These are phyloP conservation scores for Furcifer pardalis DNA, from an alignment of 2,797 vertebrate species.

Conservation along the genomic window DNA sequence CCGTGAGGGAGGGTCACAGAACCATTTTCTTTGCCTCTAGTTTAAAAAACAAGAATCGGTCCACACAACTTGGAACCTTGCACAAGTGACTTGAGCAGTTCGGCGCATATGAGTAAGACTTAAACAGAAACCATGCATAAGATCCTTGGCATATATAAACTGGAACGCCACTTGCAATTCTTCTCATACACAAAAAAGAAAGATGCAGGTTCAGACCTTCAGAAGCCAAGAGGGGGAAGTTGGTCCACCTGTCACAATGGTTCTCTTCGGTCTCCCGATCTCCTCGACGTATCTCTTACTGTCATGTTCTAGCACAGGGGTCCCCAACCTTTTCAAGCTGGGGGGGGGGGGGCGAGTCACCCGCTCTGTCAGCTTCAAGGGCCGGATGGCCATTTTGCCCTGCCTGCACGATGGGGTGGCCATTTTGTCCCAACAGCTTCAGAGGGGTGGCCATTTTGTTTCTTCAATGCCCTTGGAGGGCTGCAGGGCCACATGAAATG, in stretches of 20 bases:
- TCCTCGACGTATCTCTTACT: not conserved
- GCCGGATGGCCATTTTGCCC: too few species aligned
- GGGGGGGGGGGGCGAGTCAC: too few species aligned
- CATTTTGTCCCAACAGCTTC: too few species aligned
- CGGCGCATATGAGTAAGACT: constrained; percentile 42
- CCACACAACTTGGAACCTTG: not conserved
- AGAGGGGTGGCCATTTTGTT: too few species aligned
- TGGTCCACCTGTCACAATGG: not conserved
- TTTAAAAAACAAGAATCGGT: not conserved
- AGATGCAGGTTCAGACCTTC: constrained; percentile 44
- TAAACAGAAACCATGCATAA: not conserved
- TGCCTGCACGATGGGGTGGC: too few species aligned
- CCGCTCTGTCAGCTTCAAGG: too few species aligned
- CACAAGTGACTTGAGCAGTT: not conserved
- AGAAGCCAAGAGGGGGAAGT: constrained; percentile 17
- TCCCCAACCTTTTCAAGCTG: too few species aligned
- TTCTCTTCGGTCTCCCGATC: not conserved
- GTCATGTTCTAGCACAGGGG: too few species aligned
- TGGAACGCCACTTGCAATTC: constrained; percentile 5
- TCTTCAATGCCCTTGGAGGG: too few species aligned
- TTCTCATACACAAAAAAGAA: constrained; percentile 40
- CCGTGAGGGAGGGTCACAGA: not conserved
- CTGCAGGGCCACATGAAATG: too few species aligned
- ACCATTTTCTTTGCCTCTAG: not conserved
- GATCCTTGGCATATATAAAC: constrained; percentile 44